Base-by-base conservation (phyloP, 2,113 vertebrate genomes). In the Bos taurus region DNA sequence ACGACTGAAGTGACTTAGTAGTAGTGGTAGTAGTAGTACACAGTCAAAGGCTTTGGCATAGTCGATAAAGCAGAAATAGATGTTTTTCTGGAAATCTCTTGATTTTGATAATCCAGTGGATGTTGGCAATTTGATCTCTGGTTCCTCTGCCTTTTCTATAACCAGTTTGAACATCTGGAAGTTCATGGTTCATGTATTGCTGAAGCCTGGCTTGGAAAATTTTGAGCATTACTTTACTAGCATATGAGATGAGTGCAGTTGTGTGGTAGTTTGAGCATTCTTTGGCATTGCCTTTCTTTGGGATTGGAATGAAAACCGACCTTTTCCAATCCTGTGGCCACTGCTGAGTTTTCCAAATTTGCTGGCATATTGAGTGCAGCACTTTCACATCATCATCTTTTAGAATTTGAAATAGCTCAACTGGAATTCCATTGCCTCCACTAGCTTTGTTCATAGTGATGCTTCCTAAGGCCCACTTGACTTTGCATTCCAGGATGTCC, bases 91-190 rank as follows among this genome's bases (percentile, higher is more conserved):
- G 33, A 19, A 21, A 17, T 67, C 33, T 67, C 33, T 67, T 71
- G n/a, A 19, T 71, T 36, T 71, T 9, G 0, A 71, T 36, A 7
- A 71, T 71, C 64, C n/a, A 71, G 0, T 1, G 0, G 33, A 71
- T 36, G 17, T 5, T 71, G 64, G 64, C 17, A 71, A 71, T 71
- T 71, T 71, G n/a, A 71, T 71, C 4, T 71, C 2, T 21, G 64
- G 17, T 36, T 71, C 17, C 17, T 71, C 64, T 11, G 64, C 64
- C 64, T 67, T 71, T 71, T 36, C 64, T 71, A 71, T 36, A 71
- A 71, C 64, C 64, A 21, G n/a, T n/a, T 67, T 67, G 64, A 36
- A 36, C 4, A 36, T 36, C 0, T 21, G 64, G n/a, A 71, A 71
- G 4, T 36, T n/a, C 16, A 67, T 2, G 16, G 33, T 36, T 71